These are phyloP conservation scores for Styela plicata DNA, from an alignment of 23 tunicate species.

Conservation along the genomic window DNA sequence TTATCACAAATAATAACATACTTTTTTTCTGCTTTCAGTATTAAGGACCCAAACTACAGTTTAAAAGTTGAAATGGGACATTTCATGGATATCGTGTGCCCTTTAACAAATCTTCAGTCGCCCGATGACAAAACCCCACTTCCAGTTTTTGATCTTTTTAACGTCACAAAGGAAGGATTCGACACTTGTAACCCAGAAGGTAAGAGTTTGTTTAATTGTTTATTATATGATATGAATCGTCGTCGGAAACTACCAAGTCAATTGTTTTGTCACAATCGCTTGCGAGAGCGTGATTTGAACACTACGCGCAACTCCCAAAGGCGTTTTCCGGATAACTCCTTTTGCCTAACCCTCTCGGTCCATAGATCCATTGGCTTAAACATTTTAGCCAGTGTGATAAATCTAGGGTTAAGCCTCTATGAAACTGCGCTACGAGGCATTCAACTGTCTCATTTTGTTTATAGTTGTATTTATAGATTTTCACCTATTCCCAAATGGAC, in stretches of 20 bases:
- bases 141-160: slow-evolving; percentile 55
- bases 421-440: too few relatives aligned
- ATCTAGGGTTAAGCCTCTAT: too few relatives aligned
- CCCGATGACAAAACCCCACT: slow-evolving; percentile 40
- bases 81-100: slow-evolving; percentile 83
- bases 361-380: too few relatives aligned
- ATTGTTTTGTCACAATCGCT: background rate
- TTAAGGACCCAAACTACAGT: slow-evolving; percentile 7
- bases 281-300: background rate
- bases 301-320: background rate
- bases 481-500: background rate
- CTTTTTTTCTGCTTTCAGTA: slow-evolving; percentile 14
- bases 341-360: background rate
- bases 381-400: too few relatives aligned
- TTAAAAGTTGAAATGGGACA: slow-evolving; percentile 67
- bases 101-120: slow-evolving; percentile 44
- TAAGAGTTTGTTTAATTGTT: slow-evolving; percentile 17
- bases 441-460: background rate
- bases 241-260: background rate
- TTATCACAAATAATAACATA: background rate
- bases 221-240: background rate
- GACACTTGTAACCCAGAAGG: slow-evolving; percentile 51
- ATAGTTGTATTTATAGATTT: background rate
- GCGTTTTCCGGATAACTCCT: background rate
- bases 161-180: slow-evolving; percentile 60